Evolutionary conservation across 2,113 vertebrate species (phyloP).

Genomic region (Daubentonia madagascariensis): DNA sequence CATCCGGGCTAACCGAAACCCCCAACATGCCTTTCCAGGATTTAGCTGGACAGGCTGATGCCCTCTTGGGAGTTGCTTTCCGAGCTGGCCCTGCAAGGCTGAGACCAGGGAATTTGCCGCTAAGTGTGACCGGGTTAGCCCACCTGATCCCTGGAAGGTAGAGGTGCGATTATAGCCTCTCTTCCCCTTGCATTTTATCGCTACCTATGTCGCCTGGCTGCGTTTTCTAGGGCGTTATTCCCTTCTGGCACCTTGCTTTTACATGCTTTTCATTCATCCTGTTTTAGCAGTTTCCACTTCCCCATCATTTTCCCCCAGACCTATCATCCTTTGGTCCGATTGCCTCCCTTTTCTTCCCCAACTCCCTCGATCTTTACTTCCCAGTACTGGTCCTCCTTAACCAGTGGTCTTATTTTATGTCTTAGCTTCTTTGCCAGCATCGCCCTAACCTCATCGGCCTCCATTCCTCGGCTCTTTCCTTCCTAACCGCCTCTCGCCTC

Average conservation of each 20-base stretch:
- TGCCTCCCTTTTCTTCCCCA: not conserved
- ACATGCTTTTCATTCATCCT: not conserved
- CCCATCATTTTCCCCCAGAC: no score
- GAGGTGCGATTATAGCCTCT: rapidly evolving
- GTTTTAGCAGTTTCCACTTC: not conserved
- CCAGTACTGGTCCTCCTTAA: not conserved
- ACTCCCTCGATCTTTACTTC: not conserved
- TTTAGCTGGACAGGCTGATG: not conserved
- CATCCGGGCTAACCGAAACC: rapidly evolving
- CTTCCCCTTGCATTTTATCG: rapidly evolving
- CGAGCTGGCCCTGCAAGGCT: no score
- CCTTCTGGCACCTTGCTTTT: not conserved
- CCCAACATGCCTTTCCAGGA: not conserved
- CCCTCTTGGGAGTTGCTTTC: not conserved
- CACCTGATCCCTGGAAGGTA: not conserved
- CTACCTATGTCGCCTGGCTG: not conserved
- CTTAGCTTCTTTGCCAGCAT: not conserved
- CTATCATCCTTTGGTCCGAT: not conserved
- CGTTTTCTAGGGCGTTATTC: not conserved
- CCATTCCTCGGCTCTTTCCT: not conserved
- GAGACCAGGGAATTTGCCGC: not conserved
- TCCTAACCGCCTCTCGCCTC: not conserved
- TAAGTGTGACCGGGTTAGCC: not conserved
- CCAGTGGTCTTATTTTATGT: not conserved
- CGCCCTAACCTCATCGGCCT: not conserved